Percentiles rank a stretch among this genome's conserved stretches.
phyloP scores from a whole-genome alignment of 2,113 vertebrate genomes.

The Oenanthe oenanthe region DNA sequence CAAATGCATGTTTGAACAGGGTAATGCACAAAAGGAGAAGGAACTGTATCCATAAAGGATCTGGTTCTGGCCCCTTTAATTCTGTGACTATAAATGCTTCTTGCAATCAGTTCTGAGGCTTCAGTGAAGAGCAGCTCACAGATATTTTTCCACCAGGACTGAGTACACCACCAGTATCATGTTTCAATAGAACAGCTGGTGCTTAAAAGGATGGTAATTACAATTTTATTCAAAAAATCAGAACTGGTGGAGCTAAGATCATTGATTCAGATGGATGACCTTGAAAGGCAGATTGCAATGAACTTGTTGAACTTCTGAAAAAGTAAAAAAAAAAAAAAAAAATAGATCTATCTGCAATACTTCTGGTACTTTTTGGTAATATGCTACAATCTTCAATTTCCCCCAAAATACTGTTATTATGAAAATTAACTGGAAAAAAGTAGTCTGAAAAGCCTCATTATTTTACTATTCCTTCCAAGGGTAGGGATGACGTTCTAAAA shows the following conservation, averaged over 20 bases:
- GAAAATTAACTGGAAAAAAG: slow-evolving; percentile 30
- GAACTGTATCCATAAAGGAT: background rate
- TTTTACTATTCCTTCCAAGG: slow-evolving; percentile 48
- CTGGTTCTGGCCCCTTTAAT: slow-evolving; percentile 46
- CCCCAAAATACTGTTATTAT: slow-evolving; percentile 38
- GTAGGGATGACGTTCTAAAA: slow-evolving; percentile 51
- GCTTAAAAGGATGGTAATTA: slow-evolving; percentile 76
- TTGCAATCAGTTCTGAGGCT: slow-evolving; percentile 54
- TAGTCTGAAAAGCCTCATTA: slow-evolving; percentile 30
- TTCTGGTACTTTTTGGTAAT: slow-evolving; percentile 41
- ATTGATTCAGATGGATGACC: slow-evolving; percentile 68
- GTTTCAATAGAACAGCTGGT: slow-evolving; percentile 78
- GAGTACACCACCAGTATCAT: slow-evolving; percentile 66
- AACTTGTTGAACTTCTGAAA: slow-evolving; percentile 66
- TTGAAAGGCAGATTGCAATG: slow-evolving; percentile 59
- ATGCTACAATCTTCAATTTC: slow-evolving; percentile 42
- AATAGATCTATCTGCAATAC: slow-evolving; percentile 1
- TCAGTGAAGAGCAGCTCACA: slow-evolving; percentile 46
- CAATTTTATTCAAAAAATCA: slow-evolving; percentile 73
- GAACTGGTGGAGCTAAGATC: slow-evolving; percentile 67
- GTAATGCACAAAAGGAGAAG: background rate
- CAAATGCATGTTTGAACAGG: background rate
- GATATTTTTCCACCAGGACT: slow-evolving; percentile 58
- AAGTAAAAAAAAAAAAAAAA: slow-evolving; percentile 24
- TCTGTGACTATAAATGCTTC: slow-evolving; percentile 21